phyloP scores from a whole-genome alignment of 2,797 vertebrate genomes.

The Sebastes miniatus region DNA sequence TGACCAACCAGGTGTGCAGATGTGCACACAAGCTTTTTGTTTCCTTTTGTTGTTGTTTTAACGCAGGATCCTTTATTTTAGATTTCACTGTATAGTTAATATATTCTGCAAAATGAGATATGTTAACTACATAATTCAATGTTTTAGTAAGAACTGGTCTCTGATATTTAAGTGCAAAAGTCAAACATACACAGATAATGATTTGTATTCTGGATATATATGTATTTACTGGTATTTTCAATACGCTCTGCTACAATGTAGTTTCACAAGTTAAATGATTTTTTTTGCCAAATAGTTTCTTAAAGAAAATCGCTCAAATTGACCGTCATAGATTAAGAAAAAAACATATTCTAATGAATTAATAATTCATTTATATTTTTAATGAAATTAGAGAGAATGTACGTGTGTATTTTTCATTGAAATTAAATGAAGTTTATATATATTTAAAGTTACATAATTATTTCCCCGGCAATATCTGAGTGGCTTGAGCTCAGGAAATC shows the following conservation, averaged over 20 bases:
- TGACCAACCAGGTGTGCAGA: slow-evolving; percentile 25
- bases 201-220: slow-evolving; percentile 10
- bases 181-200: neutral
- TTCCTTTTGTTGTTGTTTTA: neutral
- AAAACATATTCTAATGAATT: neutral
- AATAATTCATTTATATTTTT: neutral
- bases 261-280: slow-evolving; percentile 9
- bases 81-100: slow-evolving; percentile 33
- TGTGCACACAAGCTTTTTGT: slow-evolving; percentile 24
- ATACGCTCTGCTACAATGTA: slow-evolving; percentile 12
- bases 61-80: slow-evolving; percentile 4
- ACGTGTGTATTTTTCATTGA: neutral
- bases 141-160: slow-evolving; percentile 1
- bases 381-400: neutral
- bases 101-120: slow-evolving; percentile 35
- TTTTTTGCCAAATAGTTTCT: neutral
- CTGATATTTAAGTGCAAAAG: slow-evolving; percentile 21
- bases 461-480: slow-evolving; percentile 2
- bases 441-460: slow-evolving; percentile 4
- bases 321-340: neutral
- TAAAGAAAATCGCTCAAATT: neutral
- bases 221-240: slow-evolving; percentile 11
- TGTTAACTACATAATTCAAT: slow-evolving; percentile 29
- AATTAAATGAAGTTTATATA: slow-evolving; percentile 23
- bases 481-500: slow-evolving; percentile 13